Evolutionary conservation across 2,797 vertebrate genomes (phyloP), one percentile per base, ranked within the genome.

Genomic region (Meda fulgida): DNA sequence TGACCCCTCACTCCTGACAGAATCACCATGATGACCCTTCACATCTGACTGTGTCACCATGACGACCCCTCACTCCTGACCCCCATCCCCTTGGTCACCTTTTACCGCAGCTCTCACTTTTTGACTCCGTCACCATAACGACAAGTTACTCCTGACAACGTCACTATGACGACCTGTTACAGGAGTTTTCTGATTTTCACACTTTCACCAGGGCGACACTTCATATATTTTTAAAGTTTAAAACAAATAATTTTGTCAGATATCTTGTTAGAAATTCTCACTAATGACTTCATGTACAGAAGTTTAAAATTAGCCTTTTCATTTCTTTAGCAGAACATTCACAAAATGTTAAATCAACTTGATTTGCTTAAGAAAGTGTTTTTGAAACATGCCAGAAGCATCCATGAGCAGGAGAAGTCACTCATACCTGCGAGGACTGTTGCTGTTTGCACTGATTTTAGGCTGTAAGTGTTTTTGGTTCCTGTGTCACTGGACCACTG

Each of bases 71-170:
- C 0, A 53, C 2, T 8, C 0, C 2, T 21, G 19, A 40, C 38
- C 38, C 38, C 38, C 5, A 40, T 9, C 38, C 9, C 16, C 1
- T 18, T 48, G 16, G 5, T 0, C 5, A 18, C 48, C 16, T 43
- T 13, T 43, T 43, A 13, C 43, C 11, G 3, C 43, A 43, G 43
- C 10, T 43, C 11, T 43, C 11, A 43, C 10, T 11, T 43, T 43
- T 43, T 16, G 19, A 21, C 19, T 3, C 1, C 18, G 1, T 53
- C 51, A 53, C 51, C 51, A 53, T 53, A 3, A 53, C 0, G 4
- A 58, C 9, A 1, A 1, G 0, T 46, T 1, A 13, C 23, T 58
- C 1, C 10, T n/a, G 9, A n/a, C 23, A n/a, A 4, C 0, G 0
- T 58, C 3, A n/a, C 55, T 9, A 58, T 11, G 53, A 58, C 8